phyloP scores from a whole-genome alignment of 2,797 vertebrate genomes.

The Avahi laniger region DNA sequence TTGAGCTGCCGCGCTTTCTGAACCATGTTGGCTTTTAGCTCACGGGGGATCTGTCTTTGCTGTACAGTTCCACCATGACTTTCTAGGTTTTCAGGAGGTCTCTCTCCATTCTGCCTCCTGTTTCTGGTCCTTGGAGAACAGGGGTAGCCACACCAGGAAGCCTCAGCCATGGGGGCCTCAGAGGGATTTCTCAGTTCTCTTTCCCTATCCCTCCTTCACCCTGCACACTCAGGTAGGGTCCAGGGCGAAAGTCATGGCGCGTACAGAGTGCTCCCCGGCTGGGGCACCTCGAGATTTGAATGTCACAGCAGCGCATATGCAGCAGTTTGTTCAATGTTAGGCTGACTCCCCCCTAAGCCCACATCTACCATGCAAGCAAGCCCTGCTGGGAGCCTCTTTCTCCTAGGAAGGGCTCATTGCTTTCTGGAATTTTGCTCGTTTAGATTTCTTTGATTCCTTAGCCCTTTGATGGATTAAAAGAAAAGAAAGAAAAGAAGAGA shows the following conservation, averaged over 20 bases:
- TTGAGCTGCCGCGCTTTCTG: neutral
- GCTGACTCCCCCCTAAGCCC: neutral
- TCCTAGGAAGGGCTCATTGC: neutral
- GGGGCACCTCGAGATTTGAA: accelerated
- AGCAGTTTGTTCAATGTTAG: neutral
- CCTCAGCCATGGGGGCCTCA: neutral
- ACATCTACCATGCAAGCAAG: neutral
- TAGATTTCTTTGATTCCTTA: neutral
- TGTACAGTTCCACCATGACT: neutral
- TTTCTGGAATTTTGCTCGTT: neutral
- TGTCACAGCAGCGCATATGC: neutral
- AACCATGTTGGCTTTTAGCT: neutral
- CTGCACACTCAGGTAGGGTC: neutral
- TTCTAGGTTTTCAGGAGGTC: neutral
- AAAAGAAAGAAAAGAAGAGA: neutral
- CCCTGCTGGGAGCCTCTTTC: neutral
- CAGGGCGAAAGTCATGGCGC: neutral
- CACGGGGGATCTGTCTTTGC: neutral
- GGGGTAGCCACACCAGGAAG: neutral
- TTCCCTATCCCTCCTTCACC: neutral
- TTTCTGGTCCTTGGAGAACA: neutral
- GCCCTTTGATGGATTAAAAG: neutral
- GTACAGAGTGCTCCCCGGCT: neutral
- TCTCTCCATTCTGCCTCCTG: neutral
- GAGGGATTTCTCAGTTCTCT: neutral